Conservation (phyloP, 2,797 vertebrate species). For the Hemitrygon akajei region DNA sequence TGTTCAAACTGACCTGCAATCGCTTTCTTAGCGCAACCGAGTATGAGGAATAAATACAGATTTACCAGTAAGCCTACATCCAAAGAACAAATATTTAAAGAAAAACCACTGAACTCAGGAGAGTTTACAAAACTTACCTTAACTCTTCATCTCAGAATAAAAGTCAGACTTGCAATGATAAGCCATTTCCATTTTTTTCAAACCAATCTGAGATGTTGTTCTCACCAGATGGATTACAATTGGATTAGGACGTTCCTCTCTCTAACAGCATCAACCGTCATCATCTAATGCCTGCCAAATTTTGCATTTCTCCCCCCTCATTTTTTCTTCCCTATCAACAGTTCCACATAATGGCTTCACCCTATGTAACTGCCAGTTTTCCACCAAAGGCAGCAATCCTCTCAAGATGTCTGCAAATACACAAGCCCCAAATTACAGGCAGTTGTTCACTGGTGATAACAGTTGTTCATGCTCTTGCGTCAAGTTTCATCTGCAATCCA, state of each 20-base stretch:
- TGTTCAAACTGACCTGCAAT: neutral
- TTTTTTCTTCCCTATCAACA: neutral
- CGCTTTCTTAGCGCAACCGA: neutral
- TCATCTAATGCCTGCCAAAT: neutral
- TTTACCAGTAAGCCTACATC: neutral
- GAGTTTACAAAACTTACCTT: neutral
- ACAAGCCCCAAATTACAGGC: too few relatives aligned
- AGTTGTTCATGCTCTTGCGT: too few relatives aligned
- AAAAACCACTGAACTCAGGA: neutral
- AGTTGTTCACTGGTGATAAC: too few relatives aligned
- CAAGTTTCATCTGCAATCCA: too few relatives aligned
- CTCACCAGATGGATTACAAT: neutral
- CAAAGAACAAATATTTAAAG: conserved; percentile 16
- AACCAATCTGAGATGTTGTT: neutral
- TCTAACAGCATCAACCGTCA: neutral
- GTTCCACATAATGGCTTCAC: too few relatives aligned
- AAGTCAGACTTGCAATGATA: neutral
- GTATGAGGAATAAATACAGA: neutral
- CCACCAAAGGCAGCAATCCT: too few relatives aligned
- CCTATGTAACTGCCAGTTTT: too few relatives aligned
- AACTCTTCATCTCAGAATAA: neutral
- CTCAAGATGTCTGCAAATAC: too few relatives aligned
- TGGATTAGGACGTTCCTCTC: neutral
- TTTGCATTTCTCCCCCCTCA: neutral
- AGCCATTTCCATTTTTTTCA: neutral